Evolutionary conservation across 2,113 vertebrate species (phyloP), one percentile per base, ranked within the genome.

Genomic region (Verasper variegatus): DNA sequence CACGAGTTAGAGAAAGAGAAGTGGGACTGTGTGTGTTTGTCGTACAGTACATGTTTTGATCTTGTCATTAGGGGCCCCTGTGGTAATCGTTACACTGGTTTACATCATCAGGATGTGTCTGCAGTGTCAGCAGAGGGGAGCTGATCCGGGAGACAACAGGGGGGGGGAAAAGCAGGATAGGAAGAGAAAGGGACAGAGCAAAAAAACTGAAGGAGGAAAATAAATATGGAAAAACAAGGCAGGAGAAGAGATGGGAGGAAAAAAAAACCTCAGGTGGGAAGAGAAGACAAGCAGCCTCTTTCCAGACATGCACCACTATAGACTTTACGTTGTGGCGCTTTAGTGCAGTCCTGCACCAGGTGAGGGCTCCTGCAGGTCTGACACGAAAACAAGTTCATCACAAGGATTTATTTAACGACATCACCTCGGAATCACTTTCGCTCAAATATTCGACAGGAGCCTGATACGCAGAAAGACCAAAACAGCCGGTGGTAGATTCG

Each of bases 71-170:
- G 54, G 37, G 77, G 71, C 66, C 64, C 57, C 75, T 51, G 52
- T 52, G 66, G 65, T 66, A 80, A 82, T 75, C 62, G 74, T 92
- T 93, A 83, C 92, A 86, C 74, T 60, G 58, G 88, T 86, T 93
- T 92, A 88, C 91, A 91, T 89, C 89, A 90, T 78, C 58, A 18
- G 68, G 61, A 76, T 59, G 31, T 67, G 70, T 82, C 89, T 88
- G 90, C 73, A 54, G 17, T 83, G 83, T 89, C 84, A 90, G 72
- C 79, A 81, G 79, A 80, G 76, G 14, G 49, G 63, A 78, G 62
- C 52, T 6, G 10, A 75, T 66, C 61, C 56, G 64, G 56, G 73
- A 78, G 42, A 65, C 45, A 61, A 58, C 80, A 77, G 55, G 37
- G 55, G 68, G 24, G 24, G 55, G 40, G n/a, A n/a, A n/a, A 23